Evolutionary conservation across 2,113 vertebrate species (phyloP).

Genomic region (Sus scrofa): T2T-Sscrofa CM000819.6:14307001-14307500

Average conservation of each 20-base stretch:
- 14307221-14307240: neutral
- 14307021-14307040: neutral
- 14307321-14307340: no score
- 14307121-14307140: neutral
- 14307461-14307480: neutral
- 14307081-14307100: neutral
- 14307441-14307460: neutral
- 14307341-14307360: fast-evolving
- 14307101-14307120: neutral
- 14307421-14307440: neutral
- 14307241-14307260: neutral
- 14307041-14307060: neutral
- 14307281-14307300: neutral
- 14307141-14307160: neutral
- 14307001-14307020: neutral
- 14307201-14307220: neutral
- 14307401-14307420: fast-evolving
- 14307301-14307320: neutral
- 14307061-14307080: neutral
- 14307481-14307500: neutral
- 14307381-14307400: fast-evolving
- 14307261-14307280: neutral
- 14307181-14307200: neutral
- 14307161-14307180: neutral
- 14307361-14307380: neutral